Conservation (phyloP, 2,797 vertebrate species). For the Phoeniculus purpureus region DNA sequence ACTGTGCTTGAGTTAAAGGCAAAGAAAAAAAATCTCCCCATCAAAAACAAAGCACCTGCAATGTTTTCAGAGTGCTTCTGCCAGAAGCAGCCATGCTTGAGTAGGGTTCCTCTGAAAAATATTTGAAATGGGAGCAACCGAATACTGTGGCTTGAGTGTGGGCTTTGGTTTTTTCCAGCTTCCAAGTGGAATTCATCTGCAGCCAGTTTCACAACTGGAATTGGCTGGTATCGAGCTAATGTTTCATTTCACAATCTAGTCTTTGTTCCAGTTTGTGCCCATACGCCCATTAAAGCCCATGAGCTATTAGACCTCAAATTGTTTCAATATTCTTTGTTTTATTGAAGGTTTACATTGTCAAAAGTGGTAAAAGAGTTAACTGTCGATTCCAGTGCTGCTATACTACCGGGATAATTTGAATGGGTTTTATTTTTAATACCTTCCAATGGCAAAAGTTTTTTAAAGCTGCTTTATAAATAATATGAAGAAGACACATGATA, state of each 20-base stretch:
- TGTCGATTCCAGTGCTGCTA: slow-evolving; percentile 79
- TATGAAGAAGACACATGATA: slow-evolving; percentile 72
- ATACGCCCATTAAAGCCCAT: slow-evolving; percentile 46
- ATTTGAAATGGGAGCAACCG: slow-evolving; percentile 29
- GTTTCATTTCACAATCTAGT: slow-evolving; percentile 53
- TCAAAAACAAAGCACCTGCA: slow-evolving; percentile 17
- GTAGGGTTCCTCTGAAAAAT: neutral
- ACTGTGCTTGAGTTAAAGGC: slow-evolving; percentile 13
- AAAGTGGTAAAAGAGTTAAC: slow-evolving; percentile 63
- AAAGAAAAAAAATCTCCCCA: neutral
- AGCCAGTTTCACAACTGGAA: slow-evolving; percentile 49
- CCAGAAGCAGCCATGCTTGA: neutral
- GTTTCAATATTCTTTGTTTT: slow-evolving; percentile 76
- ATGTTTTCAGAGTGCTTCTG: slow-evolving; percentile 8
- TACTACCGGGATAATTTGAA: slow-evolving; percentile 72
- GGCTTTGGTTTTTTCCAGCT: slow-evolving; percentile 47
- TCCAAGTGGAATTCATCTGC: slow-evolving; percentile 26
- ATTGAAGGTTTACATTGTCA: slow-evolving; percentile 80
- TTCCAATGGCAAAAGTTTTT: slow-evolving; percentile 65
- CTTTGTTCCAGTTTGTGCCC: slow-evolving; percentile 46
- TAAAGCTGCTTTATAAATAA: slow-evolving; percentile 79
- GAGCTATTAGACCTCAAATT: slow-evolving; percentile 73
- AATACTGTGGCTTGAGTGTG: slow-evolving; percentile 40
- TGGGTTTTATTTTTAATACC: slow-evolving; percentile 70
- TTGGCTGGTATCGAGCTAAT: slow-evolving; percentile 32